These are phyloP conservation scores for Coelopa pilipes DNA, from an alignment of 2,888 invertebrate species.

Conservation along the genomic window DNA sequence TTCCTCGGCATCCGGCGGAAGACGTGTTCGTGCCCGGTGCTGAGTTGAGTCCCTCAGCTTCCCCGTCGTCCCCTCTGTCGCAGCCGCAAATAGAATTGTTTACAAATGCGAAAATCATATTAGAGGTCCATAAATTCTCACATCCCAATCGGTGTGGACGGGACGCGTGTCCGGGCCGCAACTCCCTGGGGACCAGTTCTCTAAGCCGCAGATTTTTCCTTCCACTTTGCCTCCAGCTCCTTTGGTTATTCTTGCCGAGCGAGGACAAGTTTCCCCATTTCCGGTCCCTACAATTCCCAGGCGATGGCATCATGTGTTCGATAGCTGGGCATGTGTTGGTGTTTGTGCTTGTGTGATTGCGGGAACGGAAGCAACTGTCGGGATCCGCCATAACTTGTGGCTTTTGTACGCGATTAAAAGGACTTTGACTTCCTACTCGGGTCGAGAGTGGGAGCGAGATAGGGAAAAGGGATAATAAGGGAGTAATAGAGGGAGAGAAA, in stretches of 20 bases:
- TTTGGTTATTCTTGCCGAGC: neutral
- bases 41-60: too few relatives aligned
- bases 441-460: neutral
- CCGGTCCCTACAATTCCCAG: neutral
- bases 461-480: neutral
- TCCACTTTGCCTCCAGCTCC: too few relatives aligned
- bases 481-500: neutral
- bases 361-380: neutral
- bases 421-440: neutral
- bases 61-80: neutral
- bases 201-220: too few relatives aligned
- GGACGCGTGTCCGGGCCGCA: neutral
- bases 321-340: neutral
- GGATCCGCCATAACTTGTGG: constrained; percentile 17
- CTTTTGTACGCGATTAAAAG: constrained; percentile 26
- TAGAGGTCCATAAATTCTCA: constrained; percentile 9
- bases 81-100: constrained; percentile 7
- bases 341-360: neutral
- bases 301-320: too few relatives aligned
- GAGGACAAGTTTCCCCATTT: constrained; percentile 25
- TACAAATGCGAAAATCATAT: constrained; percentile 14
- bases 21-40: too few relatives aligned
- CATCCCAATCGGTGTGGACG: neutral
- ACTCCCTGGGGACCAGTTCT: too few relatives aligned
- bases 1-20: too few relatives aligned